A percentile compares a stretch with the other conserved stretches of the same genome.
phyloP scores from a whole-genome alignment of 2,113 vertebrate genomes.

The Lontra canadensis region DNA sequence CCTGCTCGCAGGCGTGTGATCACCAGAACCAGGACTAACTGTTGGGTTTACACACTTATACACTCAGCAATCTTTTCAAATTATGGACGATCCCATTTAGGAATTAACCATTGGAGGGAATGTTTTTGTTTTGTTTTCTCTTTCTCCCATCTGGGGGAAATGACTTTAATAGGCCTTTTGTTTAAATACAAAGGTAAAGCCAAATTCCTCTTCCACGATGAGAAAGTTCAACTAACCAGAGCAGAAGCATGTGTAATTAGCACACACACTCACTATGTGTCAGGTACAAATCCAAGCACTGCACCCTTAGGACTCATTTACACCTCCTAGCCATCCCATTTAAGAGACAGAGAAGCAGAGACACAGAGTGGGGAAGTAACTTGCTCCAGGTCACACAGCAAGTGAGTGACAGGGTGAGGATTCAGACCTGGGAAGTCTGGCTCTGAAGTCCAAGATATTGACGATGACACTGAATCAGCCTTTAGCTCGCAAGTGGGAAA shows the following conservation, averaged over 20 bases:
- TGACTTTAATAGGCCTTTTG: neutral
- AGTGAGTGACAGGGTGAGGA: neutral
- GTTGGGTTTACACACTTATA: too few relatives aligned
- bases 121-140: too few relatives aligned
- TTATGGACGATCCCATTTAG: neutral
- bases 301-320: neutral
- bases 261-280: neutral
- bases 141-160: neutral
- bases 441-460: too few relatives aligned
- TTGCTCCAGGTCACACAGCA: neutral
- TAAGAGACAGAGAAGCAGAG: neutral
- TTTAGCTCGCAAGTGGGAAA: neutral
- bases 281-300: neutral
- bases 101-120: neutral
- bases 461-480: neutral
- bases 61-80: neutral
- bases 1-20: neutral
- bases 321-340: neutral
- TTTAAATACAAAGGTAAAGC: neutral
- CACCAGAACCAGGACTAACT: neutral
- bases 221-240: neutral
- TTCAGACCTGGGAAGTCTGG: neutral
- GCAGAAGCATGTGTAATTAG: neutral
- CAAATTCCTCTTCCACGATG: neutral
- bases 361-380: neutral